Conservation (phyloP, 2,113 vertebrate genomes). For the Scopus umbretta region DNA sequence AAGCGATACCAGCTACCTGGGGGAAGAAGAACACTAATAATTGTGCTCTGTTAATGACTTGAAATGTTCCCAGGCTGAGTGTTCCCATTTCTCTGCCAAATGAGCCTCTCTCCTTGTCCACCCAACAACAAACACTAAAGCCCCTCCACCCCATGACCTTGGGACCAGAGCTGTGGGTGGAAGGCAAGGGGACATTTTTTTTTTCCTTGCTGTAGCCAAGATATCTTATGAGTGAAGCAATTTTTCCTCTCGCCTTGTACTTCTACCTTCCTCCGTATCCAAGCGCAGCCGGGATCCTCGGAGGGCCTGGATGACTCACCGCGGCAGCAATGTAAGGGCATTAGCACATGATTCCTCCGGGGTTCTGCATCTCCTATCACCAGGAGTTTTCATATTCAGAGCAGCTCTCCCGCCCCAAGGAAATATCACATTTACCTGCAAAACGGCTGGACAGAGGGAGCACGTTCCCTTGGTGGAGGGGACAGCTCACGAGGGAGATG, state of each 20-base stretch:
- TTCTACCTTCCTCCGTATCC: neutral
- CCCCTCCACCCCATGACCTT: neutral
- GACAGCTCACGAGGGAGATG: neutral
- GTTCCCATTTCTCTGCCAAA: neutral
- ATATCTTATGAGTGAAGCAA: neutral
- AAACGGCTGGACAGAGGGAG: neutral
- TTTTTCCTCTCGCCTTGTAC: neutral
- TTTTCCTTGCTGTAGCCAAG: neutral
- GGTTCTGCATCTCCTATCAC: neutral
- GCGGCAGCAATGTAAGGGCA: neutral
- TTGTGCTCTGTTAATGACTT: neutral
- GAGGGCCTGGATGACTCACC: conserved; percentile 36
- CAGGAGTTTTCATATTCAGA: neutral
- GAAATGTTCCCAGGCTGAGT: neutral
- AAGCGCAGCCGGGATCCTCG: neutral
- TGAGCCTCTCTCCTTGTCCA: neutral
- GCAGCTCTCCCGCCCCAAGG: neutral
- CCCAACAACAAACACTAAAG: neutral
- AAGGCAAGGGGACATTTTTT: neutral
- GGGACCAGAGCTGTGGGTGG: neutral
- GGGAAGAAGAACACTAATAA: neutral
- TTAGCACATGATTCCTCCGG: neutral
- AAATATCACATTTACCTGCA: neutral
- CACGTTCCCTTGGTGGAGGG: rapidly evolving
- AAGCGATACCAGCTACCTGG: neutral